Percentiles rank a stretch among this genome's conserved stretches.
Conservation (phyloP, 2,113 vertebrate genomes). For the Catharus bicknelli region DNA sequence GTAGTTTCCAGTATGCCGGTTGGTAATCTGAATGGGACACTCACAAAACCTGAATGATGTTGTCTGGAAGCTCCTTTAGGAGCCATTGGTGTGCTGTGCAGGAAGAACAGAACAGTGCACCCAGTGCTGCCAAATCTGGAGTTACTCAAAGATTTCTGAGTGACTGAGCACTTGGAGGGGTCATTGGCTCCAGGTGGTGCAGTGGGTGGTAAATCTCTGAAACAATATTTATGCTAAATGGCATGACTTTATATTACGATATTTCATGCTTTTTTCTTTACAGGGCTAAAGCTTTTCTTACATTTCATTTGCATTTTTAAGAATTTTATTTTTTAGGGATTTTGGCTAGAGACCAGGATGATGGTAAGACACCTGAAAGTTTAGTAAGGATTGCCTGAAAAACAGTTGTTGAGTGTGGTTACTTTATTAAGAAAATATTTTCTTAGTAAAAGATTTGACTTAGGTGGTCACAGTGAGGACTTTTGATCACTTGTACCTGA, state of each 20-base stretch:
- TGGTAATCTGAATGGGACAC: background rate
- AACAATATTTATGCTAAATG: background rate
- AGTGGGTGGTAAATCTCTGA: background rate
- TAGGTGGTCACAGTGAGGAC: background rate
- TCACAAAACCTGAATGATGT: background rate
- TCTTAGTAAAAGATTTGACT: background rate
- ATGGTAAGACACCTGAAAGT: background rate
- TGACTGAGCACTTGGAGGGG: background rate
- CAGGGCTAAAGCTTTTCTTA: background rate
- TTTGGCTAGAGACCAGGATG: background rate
- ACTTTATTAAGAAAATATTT: background rate
- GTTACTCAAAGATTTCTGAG: background rate
- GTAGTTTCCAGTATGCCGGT: background rate
- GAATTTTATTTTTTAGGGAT: background rate
- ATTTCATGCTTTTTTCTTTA: background rate
- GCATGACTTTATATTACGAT: background rate
- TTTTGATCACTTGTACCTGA: background rate
- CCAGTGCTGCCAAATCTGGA: background rate
- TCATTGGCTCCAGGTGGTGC: background rate
- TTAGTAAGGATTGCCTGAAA: background rate
- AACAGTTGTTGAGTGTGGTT: fast-evolving
- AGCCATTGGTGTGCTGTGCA: background rate
- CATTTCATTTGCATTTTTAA: background rate
- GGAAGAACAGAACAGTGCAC: background rate
- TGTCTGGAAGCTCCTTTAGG: background rate